Evolutionary conservation across 30 jellyfish, hydroid and myxozoan species (phyloP).

Genomic region (Cassiopea andromeda): DNA sequence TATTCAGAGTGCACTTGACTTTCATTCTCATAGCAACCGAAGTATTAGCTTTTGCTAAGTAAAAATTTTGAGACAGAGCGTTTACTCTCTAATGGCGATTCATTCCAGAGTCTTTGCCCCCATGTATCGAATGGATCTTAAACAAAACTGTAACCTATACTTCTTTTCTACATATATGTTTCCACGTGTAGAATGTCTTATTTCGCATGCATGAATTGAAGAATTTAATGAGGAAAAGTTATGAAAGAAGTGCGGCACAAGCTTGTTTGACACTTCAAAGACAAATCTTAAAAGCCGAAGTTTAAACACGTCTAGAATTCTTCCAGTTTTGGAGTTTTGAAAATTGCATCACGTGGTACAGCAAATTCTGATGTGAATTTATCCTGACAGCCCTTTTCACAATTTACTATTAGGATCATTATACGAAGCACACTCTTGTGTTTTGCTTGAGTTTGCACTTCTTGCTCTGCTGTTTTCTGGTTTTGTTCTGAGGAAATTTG

Average conservation of each 20-base stretch:
- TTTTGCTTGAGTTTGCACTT: too few relatives aligned
- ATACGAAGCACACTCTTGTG: too few relatives aligned
- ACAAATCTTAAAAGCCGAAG: background rate
- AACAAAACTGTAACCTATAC: background rate
- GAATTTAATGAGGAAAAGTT: background rate
- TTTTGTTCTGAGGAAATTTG: too few relatives aligned
- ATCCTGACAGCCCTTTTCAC: too few relatives aligned
- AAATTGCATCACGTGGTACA: too few relatives aligned
- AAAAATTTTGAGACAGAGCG: background rate
- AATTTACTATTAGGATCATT: too few relatives aligned
- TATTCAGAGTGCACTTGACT: too few relatives aligned
- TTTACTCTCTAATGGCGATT: background rate
- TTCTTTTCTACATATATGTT: background rate
- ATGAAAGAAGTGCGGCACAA: background rate
- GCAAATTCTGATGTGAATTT: too few relatives aligned
- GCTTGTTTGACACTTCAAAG: background rate
- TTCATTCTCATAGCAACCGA: too few relatives aligned
- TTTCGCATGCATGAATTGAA: background rate
- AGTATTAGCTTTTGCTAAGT: too few relatives aligned
- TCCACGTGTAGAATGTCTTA: background rate
- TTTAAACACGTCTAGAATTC: background rate
- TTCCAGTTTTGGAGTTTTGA: too few relatives aligned
- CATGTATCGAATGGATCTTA: background rate
- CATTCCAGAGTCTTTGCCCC: constrained; percentile 1
- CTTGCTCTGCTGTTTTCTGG: too few relatives aligned